A percentile compares a stretch with the other conserved stretches of the same genome.
phyloP scores from a whole-genome alignment of 2,797 vertebrate genomes.

The Pseudopleuronectes americanus region DNA sequence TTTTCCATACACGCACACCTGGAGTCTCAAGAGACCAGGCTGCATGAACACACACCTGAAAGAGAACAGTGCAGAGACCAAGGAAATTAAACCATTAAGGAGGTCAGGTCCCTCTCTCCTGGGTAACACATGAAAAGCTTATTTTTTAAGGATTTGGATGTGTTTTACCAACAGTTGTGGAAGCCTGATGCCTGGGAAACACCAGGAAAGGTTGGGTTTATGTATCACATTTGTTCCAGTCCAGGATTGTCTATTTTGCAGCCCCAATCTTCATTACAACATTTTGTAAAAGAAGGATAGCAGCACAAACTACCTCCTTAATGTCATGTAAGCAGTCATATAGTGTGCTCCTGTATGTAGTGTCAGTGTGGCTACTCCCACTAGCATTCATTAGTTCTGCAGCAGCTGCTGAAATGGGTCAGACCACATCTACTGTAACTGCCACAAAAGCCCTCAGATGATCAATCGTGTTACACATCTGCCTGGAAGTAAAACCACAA shows the following conservation, averaged over 20 bases:
- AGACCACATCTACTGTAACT: conserved; percentile 37
- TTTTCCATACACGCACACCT: neutral
- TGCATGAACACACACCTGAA: neutral
- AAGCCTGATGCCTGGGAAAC: conserved; percentile 35
- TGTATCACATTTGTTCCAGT: conserved; percentile 3
- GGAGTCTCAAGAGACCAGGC: neutral
- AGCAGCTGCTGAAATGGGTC: conserved; percentile 67
- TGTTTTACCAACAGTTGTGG: conserved; percentile 52
- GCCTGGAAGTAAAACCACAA: conserved; percentile 15
- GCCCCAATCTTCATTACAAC: conserved; percentile 38
- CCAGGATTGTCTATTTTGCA: conserved; percentile 30
- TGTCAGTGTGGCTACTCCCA: conserved; percentile 14
- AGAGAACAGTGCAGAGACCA: conserved; percentile 4
- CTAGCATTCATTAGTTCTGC: conserved; percentile 13
- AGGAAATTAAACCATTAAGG: conserved; percentile 2
- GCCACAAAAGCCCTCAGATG: conserved; percentile 37
- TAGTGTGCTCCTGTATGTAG: conserved; percentile 6
- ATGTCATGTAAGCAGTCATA: conserved; percentile 7
- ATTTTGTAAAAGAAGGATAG: conserved; percentile 3
- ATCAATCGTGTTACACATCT: conserved; percentile 29
- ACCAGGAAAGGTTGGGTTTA: conserved; percentile 10
- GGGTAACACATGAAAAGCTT: conserved; percentile 11
- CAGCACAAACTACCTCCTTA: conserved; percentile 14
- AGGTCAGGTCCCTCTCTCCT: conserved; percentile 8
- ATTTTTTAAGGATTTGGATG: neutral